Evolutionary conservation across 2,113 vertebrate species (phyloP).

Genomic region (Phylloscopus trochilus): DNA sequence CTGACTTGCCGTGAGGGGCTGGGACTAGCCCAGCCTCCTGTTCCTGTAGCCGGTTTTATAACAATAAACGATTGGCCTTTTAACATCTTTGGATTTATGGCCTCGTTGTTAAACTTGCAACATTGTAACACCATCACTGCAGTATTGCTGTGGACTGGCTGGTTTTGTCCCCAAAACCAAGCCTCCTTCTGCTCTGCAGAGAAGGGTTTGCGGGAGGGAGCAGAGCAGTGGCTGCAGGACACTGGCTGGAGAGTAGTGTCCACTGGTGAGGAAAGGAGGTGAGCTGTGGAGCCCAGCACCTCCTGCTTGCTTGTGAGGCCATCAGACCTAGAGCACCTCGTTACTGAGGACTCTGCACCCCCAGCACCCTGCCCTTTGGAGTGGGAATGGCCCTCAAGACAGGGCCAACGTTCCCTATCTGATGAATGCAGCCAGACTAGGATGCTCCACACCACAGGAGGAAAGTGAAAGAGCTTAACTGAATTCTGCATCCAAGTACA

Average conservation of each 20-base stretch:
- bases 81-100: too few species aligned
- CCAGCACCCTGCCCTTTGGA: fast-evolving
- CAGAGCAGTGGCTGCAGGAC: not conserved
- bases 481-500: not conserved
- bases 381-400: not conserved
- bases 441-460: not conserved
- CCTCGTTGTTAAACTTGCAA: too few species aligned
- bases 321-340: not conserved
- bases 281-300: fast-evolving
- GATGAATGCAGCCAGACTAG: not conserved
- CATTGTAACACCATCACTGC: too few species aligned
- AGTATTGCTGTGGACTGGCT: not conserved
- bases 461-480: not conserved
- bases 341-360: not conserved
- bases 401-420: not conserved
- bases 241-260: not conserved
- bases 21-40: too few species aligned
- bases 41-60: too few species aligned
- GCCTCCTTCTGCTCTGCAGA: fast-evolving
- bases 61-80: too few species aligned
- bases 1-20: too few species aligned
- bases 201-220: not conserved
- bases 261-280: not conserved
- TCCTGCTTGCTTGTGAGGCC: fast-evolving
- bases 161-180: not conserved